Percentiles rank a stretch among this genome's conserved stretches.
Evolutionary conservation across 2,888 invertebrate genomes (phyloP).

Genomic region (Flabesymbios commensalis): DNA sequence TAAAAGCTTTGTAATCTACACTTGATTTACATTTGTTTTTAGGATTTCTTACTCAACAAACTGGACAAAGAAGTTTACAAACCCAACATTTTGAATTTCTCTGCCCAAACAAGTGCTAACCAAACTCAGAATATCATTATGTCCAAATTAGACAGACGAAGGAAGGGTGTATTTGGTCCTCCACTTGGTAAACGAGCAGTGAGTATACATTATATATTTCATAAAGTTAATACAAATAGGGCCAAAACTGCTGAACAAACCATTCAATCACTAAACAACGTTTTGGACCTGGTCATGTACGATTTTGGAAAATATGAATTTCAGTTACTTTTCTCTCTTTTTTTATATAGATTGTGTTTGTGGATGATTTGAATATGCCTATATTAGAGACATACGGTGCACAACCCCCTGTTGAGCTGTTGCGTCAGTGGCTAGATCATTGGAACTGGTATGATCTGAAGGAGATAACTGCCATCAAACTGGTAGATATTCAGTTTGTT

Average conservation of each 20-base stretch:
- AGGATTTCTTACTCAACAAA: constrained; percentile 73
- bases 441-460: constrained; percentile 61
- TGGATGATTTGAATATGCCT: constrained; percentile 97
- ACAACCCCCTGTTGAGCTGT: constrained; percentile 89
- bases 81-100: constrained; percentile 87
- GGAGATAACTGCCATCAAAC: constrained; percentile 57
- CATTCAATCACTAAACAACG: too few species aligned
- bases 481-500: constrained; percentile 60
- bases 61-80: constrained; percentile 79
- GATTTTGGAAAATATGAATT: too few species aligned
- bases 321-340: too few species aligned
- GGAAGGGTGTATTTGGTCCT: constrained; percentile 92
- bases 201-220: constrained; percentile 18
- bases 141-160: constrained; percentile 88
- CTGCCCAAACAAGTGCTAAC: constrained; percentile 90
- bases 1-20: too few species aligned
- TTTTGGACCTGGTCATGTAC: too few species aligned
- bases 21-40: constrained; percentile 14
- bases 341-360: constrained; percentile 89
- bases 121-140: constrained; percentile 94
- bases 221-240: not conserved
- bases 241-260: too few species aligned
- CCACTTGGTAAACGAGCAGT: constrained; percentile 79
- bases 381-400: constrained; percentile 86
- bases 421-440: constrained; percentile 65